A percentile compares a stretch with the other conserved stretches of the same genome.
phyloP scores from a whole-genome alignment of 2,797 vertebrate genomes.

The Crocidura indochinensis region DNA sequence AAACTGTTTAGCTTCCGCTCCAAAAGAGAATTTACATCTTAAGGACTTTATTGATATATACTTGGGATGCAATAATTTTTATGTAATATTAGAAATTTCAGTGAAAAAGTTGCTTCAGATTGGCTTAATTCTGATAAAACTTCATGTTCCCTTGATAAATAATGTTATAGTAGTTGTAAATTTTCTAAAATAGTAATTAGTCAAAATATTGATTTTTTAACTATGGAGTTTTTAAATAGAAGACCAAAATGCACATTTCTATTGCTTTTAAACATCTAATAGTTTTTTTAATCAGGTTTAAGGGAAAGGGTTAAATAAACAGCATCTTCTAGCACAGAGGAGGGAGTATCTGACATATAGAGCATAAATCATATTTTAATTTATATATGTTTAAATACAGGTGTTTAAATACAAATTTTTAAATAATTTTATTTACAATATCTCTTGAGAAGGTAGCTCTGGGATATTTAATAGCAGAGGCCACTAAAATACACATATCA shows the following conservation, averaged over 20 bases:
- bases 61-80: background rate
- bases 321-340: background rate
- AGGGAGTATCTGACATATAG: conserved; percentile 1
- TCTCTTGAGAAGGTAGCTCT: background rate
- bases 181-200: conserved; percentile 31
- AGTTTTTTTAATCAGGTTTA: background rate
- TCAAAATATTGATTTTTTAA: background rate
- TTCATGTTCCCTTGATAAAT: conserved; percentile 18
- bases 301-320: background rate
- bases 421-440: background rate
- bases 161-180: conserved; percentile 11
- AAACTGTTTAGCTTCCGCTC: background rate
- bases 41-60: background rate
- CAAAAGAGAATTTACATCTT: conserved; percentile 27
- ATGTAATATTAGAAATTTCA: conserved; percentile 7
- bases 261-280: conserved; percentile 1
- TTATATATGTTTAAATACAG: conserved; percentile 21
- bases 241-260: background rate
- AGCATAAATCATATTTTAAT: background rate
- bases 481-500: no score
- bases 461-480: background rate
- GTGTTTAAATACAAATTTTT: no score
- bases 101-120: background rate
- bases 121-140: background rate
- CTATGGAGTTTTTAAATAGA: background rate